These are phyloP conservation scores for Halcyon leucocephala DNA, from an alignment of 2,797 vertebrate genomes.

Conservation along the genomic window DNA sequence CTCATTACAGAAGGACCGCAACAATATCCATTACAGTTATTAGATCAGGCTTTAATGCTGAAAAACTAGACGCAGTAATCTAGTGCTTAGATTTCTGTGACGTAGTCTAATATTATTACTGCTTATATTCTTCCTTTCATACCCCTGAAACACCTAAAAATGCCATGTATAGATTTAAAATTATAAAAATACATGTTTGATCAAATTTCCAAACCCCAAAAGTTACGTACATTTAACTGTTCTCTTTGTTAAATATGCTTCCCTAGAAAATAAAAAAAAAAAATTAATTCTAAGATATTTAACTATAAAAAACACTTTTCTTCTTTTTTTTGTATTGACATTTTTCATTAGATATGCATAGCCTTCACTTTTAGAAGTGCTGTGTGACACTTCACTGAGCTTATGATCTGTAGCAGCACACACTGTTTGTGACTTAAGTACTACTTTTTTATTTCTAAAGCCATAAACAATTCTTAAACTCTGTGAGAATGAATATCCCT, in stretches of 20 bases:
- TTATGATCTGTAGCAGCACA: not conserved
- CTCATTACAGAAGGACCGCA: not conserved
- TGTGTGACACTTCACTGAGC: not conserved
- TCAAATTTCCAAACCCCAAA: not conserved
- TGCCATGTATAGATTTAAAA: not conserved
- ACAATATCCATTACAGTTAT: not conserved
- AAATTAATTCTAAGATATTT: not conserved
- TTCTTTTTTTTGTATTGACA: not conserved
- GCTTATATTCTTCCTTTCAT: not conserved
- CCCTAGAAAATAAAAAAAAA: not conserved
- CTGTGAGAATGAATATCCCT: conserved; percentile 26
- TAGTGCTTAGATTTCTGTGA: not conserved
- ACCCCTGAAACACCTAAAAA: not conserved
- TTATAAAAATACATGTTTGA: not conserved
- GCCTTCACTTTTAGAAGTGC: not conserved
- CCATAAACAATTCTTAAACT: conserved; percentile 56
- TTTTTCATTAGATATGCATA: not conserved
- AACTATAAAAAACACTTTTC: not conserved
- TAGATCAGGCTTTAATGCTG: not conserved
- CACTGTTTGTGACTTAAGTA: not conserved
- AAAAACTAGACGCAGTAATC: not conserved
- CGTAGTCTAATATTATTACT: not conserved
- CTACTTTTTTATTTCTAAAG: conserved; percentile 14
- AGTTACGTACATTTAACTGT: not conserved
- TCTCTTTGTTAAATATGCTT: not conserved